phyloP scores from a whole-genome alignment of 2,888 invertebrate species.

The Habroteleia sp. region DNA sequence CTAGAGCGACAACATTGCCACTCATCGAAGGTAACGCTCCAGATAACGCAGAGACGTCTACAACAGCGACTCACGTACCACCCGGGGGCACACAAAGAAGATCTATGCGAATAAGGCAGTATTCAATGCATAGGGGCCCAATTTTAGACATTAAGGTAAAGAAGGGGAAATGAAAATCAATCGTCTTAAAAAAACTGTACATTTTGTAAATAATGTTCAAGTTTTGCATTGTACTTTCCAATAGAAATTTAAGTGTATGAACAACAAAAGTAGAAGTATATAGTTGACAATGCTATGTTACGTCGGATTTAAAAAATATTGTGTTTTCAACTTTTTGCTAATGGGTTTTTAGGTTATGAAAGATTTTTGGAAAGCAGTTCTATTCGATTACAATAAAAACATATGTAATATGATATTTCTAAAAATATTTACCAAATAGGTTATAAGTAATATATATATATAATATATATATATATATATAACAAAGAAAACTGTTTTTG shows the following conservation, averaged over 20 bases:
- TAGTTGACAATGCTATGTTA: conserved; percentile 2
- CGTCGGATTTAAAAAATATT: conserved; percentile 2
- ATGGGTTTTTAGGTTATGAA: neutral
- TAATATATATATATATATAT: too few relatives aligned
- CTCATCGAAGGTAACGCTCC: neutral
- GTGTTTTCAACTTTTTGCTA: neutral
- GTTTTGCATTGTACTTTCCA: conserved; percentile 2
- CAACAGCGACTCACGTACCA: neutral
- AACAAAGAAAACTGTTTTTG: too few relatives aligned
- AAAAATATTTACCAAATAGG: too few relatives aligned
- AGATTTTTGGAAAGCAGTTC: too few relatives aligned
- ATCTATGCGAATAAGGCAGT: conserved; percentile 69
- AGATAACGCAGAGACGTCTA: neutral
- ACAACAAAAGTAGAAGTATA: conserved; percentile 7
- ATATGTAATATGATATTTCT: too few relatives aligned
- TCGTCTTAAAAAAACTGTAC: conserved; percentile 4
- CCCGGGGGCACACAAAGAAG: conserved; percentile 28
- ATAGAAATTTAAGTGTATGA: conserved; percentile 14
- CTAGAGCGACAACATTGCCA: neutral
- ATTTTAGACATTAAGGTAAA: conserved; percentile 80
- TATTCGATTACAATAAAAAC: too few relatives aligned
- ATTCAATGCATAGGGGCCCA: conserved; percentile 78
- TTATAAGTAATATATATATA: too few relatives aligned
- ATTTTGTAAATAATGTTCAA: conserved; percentile 13
- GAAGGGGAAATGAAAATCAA: conserved; percentile 26